A percentile compares a stretch with the other conserved stretches of the same genome.
Conservation (phyloP, 1,140 invertebrate species). For the Pseudachorutes palmiensis region DNA sequence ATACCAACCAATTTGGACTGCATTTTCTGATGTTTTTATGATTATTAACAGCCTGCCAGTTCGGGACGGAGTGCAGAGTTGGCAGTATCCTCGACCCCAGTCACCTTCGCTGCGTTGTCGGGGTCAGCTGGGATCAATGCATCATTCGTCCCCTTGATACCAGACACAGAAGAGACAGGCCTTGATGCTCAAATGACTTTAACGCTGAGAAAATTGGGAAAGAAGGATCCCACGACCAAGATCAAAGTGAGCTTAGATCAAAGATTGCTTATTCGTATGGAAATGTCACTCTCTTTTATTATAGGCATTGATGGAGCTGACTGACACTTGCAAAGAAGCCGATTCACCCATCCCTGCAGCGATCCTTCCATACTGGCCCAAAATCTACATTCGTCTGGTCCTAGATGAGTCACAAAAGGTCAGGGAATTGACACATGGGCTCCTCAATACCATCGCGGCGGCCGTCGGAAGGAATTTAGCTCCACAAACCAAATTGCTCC, state of each 20-base stretch:
- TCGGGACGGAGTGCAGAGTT: slow-evolving; percentile 11
- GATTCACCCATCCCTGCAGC: slow-evolving; percentile 31
- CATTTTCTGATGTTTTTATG: background rate
- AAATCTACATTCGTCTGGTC: slow-evolving; percentile 61
- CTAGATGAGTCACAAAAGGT: slow-evolving; percentile 70
- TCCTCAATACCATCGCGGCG: slow-evolving; percentile 58
- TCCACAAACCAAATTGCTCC: slow-evolving; percentile 63
- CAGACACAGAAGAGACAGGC: background rate
- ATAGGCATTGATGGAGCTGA: slow-evolving; percentile 30
- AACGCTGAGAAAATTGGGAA: slow-evolving; percentile 62
- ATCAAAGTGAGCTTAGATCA: slow-evolving; percentile 54
- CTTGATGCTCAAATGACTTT: slow-evolving; percentile 1
- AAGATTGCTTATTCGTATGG: background rate
- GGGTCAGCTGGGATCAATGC: background rate
- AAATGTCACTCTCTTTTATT: background rate
- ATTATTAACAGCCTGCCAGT: slow-evolving; percentile 10
- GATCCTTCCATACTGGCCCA: slow-evolving; percentile 67
- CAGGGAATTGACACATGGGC: slow-evolving; percentile 59
- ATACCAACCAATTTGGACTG: background rate
- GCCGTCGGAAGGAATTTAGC: slow-evolving; percentile 65
- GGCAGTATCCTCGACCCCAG: background rate
- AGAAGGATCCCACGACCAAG: slow-evolving; percentile 78
- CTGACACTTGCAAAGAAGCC: slow-evolving; percentile 12
- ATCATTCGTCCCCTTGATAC: background rate
- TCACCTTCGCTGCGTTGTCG: background rate